A percentile compares a stretch with the other conserved stretches of the same genome.
phyloP scores from a whole-genome alignment of 2,797 vertebrate genomes.

The Buceros bicornis region DNA sequence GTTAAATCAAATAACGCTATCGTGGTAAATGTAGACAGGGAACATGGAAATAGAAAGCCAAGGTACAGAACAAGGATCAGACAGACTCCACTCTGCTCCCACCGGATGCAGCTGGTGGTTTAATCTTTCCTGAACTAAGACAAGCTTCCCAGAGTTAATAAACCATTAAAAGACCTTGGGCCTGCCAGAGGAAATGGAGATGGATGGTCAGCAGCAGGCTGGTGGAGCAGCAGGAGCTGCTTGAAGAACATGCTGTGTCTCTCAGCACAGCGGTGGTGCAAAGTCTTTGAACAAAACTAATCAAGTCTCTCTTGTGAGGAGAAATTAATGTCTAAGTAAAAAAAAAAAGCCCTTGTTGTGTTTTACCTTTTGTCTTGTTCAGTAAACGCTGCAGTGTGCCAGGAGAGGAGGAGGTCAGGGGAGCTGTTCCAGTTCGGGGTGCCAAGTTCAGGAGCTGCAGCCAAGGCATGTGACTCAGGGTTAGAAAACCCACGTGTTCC shows the following conservation, averaged over 20 bases:
- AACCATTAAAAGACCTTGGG: not conserved
- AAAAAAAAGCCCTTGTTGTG: not conserved
- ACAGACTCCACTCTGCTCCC: not conserved
- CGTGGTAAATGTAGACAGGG: not conserved
- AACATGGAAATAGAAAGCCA: not conserved
- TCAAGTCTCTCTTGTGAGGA: not conserved
- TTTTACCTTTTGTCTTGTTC: not conserved
- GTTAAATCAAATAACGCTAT: not conserved
- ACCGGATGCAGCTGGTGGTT: not conserved
- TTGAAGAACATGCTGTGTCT: not conserved
- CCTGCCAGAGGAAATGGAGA: not conserved
- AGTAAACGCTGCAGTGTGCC: too few species aligned
- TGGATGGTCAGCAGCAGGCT: not conserved
- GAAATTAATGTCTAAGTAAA: not conserved
- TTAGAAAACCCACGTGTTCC: fast-evolving
- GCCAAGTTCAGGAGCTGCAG: not conserved
- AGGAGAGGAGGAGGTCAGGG: not conserved
- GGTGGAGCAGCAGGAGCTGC: not conserved
- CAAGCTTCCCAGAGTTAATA: not conserved
- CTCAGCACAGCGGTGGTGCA: not conserved
- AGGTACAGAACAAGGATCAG: too few species aligned
- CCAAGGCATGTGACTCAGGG: not conserved
- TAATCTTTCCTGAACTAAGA: not conserved
- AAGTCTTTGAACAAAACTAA: not conserved
- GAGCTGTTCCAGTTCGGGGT: not conserved